These are phyloP conservation scores for Varanus salvator DNA, from an alignment of 2,113 vertebrate genomes.

Conservation along the genomic window DNA sequence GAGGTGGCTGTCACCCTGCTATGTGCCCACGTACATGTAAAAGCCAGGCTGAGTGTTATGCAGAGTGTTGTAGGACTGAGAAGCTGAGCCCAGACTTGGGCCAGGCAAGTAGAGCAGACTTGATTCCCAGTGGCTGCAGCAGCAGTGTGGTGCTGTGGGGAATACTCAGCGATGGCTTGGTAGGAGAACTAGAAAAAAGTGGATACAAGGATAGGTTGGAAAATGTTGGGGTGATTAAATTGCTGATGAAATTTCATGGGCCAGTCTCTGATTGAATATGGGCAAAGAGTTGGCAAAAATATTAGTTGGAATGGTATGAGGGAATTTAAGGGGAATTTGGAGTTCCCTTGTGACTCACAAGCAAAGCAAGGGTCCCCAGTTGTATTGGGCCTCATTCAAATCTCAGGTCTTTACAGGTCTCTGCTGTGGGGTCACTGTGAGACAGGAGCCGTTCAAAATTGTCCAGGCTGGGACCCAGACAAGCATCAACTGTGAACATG, in stretches of 20 bases:
- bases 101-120: neutral
- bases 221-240: neutral
- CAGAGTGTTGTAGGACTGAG: neutral
- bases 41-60: neutral
- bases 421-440: conserved; percentile 13
- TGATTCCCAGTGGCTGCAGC: neutral
- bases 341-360: too few relatives aligned
- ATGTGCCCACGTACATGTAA: too few relatives aligned
- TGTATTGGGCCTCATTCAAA: neutral
- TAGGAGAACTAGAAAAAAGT: neutral
- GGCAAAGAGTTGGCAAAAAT: neutral
- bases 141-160: neutral
- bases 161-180: too few relatives aligned
- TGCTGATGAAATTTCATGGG: too few relatives aligned
- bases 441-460: conserved; percentile 11
- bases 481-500: neutral
- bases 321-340: neutral
- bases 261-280: neutral
- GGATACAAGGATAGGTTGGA: neutral
- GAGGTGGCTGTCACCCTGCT: too few relatives aligned
- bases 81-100: neutral
- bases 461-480: neutral
- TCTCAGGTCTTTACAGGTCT: neutral
- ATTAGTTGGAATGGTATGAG: neutral
- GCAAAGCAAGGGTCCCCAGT: neutral